phyloP scores from a whole-genome alignment of 2,797 vertebrate species.

The Sebastes cheni region DNA sequence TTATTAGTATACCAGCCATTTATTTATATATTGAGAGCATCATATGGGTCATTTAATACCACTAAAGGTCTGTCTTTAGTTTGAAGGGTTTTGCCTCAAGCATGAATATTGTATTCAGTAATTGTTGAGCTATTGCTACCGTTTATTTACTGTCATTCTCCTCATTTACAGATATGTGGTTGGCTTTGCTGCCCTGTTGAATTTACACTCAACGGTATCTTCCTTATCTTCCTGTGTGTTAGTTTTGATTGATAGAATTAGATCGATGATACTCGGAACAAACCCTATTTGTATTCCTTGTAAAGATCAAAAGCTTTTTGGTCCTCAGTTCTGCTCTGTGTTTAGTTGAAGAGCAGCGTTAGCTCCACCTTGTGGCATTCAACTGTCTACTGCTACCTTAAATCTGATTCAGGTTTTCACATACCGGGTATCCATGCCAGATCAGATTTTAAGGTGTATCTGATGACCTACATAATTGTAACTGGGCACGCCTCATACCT shows the following conservation, averaged over 20 bases:
- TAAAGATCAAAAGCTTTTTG: background rate
- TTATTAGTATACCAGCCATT: background rate
- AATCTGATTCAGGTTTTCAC: background rate
- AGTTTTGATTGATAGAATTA: background rate
- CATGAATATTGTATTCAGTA: background rate
- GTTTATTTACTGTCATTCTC: background rate
- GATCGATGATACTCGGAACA: background rate
- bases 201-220: background rate
- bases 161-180: rapidly evolving
- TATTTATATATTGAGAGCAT: background rate
- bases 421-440: too few relatives aligned
- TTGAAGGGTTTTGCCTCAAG: background rate
- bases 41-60: too few relatives aligned
- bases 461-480: too few relatives aligned
- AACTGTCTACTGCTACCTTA: background rate
- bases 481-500: too few relatives aligned
- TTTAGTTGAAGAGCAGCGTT: background rate
- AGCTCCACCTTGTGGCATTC: slow-evolving; percentile 41
- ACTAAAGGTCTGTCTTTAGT: background rate
- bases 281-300: background rate
- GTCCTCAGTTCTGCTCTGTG: background rate
- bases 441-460: too few relatives aligned
- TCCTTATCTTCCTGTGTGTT: background rate
- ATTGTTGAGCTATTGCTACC: background rate
- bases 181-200: background rate